phyloP scores from a whole-genome alignment of 2,888 invertebrate genomes.

The Ypsolopha sequella region DNA sequence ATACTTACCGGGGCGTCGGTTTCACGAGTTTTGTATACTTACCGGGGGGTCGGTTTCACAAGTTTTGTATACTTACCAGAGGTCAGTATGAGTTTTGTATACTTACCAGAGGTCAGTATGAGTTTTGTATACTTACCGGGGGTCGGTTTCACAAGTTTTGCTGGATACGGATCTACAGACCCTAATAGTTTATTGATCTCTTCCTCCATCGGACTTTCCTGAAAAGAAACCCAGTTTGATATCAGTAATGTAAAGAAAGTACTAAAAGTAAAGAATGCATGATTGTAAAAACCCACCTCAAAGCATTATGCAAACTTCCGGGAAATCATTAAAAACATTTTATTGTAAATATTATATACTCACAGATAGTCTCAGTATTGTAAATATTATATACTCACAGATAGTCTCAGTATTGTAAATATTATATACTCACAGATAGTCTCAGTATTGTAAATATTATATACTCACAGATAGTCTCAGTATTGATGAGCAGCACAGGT shows the following conservation, averaged over 20 bases:
- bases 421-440: too few relatives aligned
- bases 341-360: too few relatives aligned
- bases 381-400: too few relatives aligned
- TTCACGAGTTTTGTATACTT: neutral
- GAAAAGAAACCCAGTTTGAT: slow-evolving; percentile 11
- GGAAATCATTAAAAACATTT: too few relatives aligned
- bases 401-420: too few relatives aligned
- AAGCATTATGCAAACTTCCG: too few relatives aligned
- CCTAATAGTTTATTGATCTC: slow-evolving; percentile 71
- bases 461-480: too few relatives aligned
- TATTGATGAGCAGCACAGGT: too few relatives aligned
- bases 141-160: slow-evolving; percentile 74
- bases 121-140: slow-evolving; percentile 67
- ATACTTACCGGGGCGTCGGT: neutral
- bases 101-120: neutral
- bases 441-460: too few relatives aligned
- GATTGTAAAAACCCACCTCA: too few relatives aligned
- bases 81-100: neutral
- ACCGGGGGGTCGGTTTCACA: neutral
- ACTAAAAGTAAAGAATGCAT: neutral
- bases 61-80: neutral
- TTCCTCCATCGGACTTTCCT: slow-evolving; percentile 71
- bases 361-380: too few relatives aligned
- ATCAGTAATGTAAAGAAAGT: slow-evolving; percentile 14
- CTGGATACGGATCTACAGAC: slow-evolving; percentile 59